These are phyloP conservation scores for Julus scanicus DNA, from an alignment of 2,888 invertebrate species.

Conservation along the genomic window DNA sequence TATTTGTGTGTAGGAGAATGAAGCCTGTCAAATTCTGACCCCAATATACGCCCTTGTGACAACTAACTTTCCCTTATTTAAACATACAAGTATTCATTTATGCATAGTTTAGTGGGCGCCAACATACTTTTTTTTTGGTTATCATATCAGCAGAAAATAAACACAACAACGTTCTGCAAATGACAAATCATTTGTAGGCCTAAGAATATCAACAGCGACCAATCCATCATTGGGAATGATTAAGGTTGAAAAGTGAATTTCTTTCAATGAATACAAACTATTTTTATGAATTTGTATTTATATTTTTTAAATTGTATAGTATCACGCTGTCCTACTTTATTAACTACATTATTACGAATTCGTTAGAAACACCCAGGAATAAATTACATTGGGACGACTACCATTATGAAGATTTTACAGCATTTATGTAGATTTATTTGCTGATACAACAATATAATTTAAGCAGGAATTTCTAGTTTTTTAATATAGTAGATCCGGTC, in stretches of 20 bases:
- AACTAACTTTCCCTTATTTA: background rate
- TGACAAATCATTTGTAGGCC: background rate
- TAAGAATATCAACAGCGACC: background rate
- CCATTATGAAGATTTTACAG: background rate
- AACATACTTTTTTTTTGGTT: background rate
- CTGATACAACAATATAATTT: background rate
- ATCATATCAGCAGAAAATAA: background rate
- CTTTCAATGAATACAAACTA: background rate
- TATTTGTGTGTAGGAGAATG: slow-evolving; percentile 25
- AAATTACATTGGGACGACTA: background rate
- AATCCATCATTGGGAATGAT: background rate
- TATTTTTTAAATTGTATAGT: background rate
- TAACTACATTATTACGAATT: background rate
- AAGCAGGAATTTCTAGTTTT: background rate
- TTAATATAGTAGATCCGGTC: background rate
- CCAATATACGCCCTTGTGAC: slow-evolving; percentile 1
- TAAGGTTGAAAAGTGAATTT: background rate
- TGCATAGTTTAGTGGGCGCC: background rate
- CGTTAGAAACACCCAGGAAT: background rate
- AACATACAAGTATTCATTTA: background rate
- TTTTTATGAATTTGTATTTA: background rate
- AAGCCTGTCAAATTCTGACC: background rate
- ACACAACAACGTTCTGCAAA: background rate
- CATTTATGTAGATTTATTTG: background rate
- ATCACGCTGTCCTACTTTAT: background rate